Base-by-base conservation (phyloP, 2,888 invertebrate species). In the Pterostichus niger region DNA sequence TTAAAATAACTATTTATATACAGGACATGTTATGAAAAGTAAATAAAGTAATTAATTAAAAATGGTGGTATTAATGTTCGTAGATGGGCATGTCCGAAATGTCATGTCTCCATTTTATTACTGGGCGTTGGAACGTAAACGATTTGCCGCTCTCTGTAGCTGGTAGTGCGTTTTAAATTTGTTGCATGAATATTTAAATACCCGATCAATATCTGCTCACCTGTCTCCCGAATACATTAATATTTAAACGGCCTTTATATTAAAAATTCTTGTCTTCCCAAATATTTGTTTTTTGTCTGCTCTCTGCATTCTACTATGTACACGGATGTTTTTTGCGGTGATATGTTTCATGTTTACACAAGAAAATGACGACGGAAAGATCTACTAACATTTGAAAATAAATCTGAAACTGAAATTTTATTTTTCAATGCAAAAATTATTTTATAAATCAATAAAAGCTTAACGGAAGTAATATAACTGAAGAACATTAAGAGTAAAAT, bases 161-260 rank as follows among this genome's bases (percentile, higher is more conserved):
- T 56, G 73, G 11, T 81, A 73, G 81, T 35, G 35, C 81, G 71
- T 81, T 81, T 81, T 73, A 81, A 81, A 81, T 81, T 81, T 81
- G 68, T 68, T 73, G 61, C 82, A 75, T 82, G 82, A 82, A 82
- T 82, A 82, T 82, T 82, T 82, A 82, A 82, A 82, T 73, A 59
- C 49, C 24, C 75, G 82, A 82, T 82, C 82, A 75, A 82, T 82
- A 82, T 59, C 82, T 61, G 82, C 75, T 73, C 82, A 82, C 82
- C 82, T 82, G 73, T 61, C 35, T 59, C 75, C 15, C 44, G 82
- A 82, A 82, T 82, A 82, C 56, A 77, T 77, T 77, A 77, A 77
- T 77, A 77, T 77, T 77, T 77, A 56, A 77, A 56, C 77, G 33
- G 35, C 77, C 13, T 75, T 77, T 56, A 77, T 77, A 77, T 77